These are phyloP conservation scores for Myiothlypis chrysogaster DNA, from an alignment of 2,797 vertebrate species.

Conservation along the genomic window DNA sequence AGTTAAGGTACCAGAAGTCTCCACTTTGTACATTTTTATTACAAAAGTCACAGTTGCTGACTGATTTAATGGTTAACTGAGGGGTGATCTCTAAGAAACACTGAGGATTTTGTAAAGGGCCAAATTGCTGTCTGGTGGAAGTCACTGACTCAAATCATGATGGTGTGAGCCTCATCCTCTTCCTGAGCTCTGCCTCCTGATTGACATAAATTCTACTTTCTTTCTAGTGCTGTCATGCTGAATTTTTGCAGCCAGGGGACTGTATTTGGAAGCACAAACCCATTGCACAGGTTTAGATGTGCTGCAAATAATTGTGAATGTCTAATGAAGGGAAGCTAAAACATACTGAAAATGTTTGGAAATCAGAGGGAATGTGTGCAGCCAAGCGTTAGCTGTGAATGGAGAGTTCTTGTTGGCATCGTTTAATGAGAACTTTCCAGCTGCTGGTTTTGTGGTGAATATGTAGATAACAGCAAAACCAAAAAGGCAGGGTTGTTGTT, in stretches of 20 bases:
- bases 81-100: neutral
- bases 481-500: neutral
- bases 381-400: neutral
- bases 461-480: neutral
- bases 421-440: neutral
- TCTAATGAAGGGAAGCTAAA: constrained; percentile 30
- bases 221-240: neutral
- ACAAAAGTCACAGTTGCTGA: neutral
- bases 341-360: constrained; percentile 22
- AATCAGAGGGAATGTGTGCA: neutral
- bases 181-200: neutral
- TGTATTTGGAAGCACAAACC: neutral
- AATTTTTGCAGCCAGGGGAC: neutral
- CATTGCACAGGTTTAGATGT: neutral
- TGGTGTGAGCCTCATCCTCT: neutral
- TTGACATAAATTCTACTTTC: neutral
- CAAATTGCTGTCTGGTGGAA: neutral
- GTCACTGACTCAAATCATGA: neutral
- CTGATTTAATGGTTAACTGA: neutral
- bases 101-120: neutral
- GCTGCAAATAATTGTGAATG: constrained; percentile 26
- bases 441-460: neutral
- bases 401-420: neutral
- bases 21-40: neutral
- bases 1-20: neutral